Base-by-base conservation (phyloP, 2,888 invertebrate species). In the Cybosia mesomella region DNA sequence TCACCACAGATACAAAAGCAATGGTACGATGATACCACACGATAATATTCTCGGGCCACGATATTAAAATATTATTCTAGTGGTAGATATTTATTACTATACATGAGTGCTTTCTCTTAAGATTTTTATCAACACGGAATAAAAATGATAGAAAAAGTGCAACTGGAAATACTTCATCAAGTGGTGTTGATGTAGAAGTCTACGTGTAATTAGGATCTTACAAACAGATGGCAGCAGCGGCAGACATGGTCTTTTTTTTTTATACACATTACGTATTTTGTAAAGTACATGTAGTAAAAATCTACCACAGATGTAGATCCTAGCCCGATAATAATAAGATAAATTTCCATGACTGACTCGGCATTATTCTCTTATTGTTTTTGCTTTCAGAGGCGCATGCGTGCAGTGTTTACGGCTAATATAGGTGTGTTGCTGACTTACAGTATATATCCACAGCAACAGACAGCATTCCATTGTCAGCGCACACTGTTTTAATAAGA, bases 331-430 rank as follows among this genome's bases (percentile, higher is more conserved):
- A 85, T 85, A 87, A 70, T 74, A 62, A 80, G 81, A 86, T 86
- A 92, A 94, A 94, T 93, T 93, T 94, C 95, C 94, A 94, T 94
- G 94, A 95, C 95, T 91, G 92, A 92, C 94, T 93, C 84, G 89
- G 95, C 95, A 94, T 93, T 92, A 94, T 93, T 94, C 90, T 93
- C 91, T 63, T 63, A 87, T 89, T 87, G 92, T 90, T 93, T 92
- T 93, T 93, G 86, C 86, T 95, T 95, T 93, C 95, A 95, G 95
- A 95, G 95, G 95, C 95, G 92, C 95, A 95, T 95, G 95, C 94
- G 91, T 90, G 91, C 92, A 91, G 94, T 91, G 91, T 91, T 91
- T 89, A 91, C 86, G 95, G 94, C 91, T 94, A 94, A 87, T 87
- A 87, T 89, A 86, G 91, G 92, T 95, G 94, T 95, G 94, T 92